Percentiles rank a stretch among this genome's conserved stretches.
phyloP scores from a whole-genome alignment of 2,113 vertebrate species.

The Indri indri region DNA sequence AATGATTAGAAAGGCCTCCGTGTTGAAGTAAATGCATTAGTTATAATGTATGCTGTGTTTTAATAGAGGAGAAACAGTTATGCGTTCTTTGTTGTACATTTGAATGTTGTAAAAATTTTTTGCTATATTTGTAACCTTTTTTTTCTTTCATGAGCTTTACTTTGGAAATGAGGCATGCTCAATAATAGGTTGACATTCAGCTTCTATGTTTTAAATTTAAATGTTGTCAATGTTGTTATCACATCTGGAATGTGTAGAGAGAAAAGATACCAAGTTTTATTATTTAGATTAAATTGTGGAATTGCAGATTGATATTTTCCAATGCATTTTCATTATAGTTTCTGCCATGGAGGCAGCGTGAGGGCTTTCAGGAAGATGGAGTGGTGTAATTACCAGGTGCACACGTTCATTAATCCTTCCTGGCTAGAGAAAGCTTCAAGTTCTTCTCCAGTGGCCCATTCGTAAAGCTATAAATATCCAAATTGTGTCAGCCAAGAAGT shows the following conservation, averaged over 20 bases:
- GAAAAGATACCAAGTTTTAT: conserved; percentile 79
- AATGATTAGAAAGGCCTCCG: neutral
- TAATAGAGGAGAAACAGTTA: conserved; percentile 45
- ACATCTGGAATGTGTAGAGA: conserved; percentile 67
- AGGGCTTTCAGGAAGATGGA: conserved; percentile 88
- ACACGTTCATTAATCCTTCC: conserved; percentile 90
- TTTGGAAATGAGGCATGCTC: conserved; percentile 75
- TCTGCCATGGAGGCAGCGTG: conserved; percentile 81
- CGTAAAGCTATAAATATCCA: conserved; percentile 91
- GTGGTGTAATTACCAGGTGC: conserved; percentile 90
- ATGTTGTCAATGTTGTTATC: conserved; percentile 60
- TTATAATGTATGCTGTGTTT: conserved; percentile 51
- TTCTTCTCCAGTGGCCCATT: conserved; percentile 88
- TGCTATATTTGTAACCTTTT: conserved; percentile 62
- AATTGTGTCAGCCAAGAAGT: conserved; percentile 90
- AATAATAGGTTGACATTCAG: conserved; percentile 68
- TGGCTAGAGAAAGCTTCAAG: conserved; percentile 87
- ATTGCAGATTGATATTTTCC: conserved; percentile 86
- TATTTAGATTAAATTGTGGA: conserved; percentile 81
- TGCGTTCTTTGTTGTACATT: conserved; percentile 3
- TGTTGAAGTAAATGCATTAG: conserved; percentile 32
- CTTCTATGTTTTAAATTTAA: conserved; percentile 60
- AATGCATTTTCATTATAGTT: conserved; percentile 85
- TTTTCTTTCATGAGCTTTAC: conserved; percentile 64
- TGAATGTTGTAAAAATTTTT: conserved; percentile 49